Percentiles rank a stretch among this genome's conserved stretches.
Evolutionary conservation across 2,888 invertebrate genomes (phyloP).

Genomic region (Junonia oenone): DNA sequence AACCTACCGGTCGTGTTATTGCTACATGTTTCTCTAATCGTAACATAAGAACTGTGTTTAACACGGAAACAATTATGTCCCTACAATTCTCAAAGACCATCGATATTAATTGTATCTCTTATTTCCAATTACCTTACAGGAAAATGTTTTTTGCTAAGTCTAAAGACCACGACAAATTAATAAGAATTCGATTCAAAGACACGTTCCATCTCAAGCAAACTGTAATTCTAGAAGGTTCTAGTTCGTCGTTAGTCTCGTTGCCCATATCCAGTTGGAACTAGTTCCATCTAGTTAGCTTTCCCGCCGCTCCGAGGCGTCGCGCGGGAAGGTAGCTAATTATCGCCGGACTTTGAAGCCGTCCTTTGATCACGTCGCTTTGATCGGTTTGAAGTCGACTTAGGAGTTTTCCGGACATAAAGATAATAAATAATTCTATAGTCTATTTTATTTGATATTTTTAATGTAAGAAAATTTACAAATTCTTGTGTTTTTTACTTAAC

Average conservation of each 20-base stretch:
- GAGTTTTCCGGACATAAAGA: conserved; percentile 35
- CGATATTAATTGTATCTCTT: not conserved
- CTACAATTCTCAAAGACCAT: not conserved
- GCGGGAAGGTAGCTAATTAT: conserved; percentile 53
- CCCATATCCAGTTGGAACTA: not conserved
- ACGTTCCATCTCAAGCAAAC: no score
- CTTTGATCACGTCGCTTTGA: conserved; percentile 68
- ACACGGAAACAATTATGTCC: not conserved
- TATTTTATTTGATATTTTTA: no score
- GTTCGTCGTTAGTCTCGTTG: not conserved
- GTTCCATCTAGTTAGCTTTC: conserved; percentile 9
- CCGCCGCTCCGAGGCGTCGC: not conserved
- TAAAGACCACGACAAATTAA: not conserved
- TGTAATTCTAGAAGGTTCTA: not conserved
- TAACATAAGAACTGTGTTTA: not conserved
- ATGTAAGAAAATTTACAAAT: no score
- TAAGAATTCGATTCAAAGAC: not conserved
- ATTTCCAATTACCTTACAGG: not conserved
- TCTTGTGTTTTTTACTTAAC: no score
- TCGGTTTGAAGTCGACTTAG: conserved; percentile 37
- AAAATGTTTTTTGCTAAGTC: not conserved
- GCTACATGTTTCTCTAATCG: not conserved
- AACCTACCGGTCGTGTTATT: not conserved
- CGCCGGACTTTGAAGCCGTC: conserved; percentile 47
- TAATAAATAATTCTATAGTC: no score